Conservation (phyloP, 2,797 vertebrate species). For the Schizothorax lantsangensis region DNA sequence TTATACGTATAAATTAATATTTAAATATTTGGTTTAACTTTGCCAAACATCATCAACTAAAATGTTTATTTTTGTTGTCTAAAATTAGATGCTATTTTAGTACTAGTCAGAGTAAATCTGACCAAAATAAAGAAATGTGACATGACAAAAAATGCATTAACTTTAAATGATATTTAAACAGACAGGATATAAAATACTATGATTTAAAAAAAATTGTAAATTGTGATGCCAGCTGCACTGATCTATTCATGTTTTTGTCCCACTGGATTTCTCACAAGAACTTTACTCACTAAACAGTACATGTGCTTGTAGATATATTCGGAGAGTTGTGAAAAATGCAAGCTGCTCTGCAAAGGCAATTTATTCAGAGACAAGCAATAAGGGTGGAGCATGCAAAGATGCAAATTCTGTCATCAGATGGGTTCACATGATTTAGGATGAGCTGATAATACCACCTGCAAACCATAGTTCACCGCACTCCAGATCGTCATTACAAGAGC, state of each 20-base stretch:
- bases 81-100: background rate
- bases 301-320: background rate
- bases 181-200: background rate
- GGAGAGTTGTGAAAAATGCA: background rate
- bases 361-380: background rate
- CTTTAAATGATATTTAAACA: background rate
- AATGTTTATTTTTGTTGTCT: background rate
- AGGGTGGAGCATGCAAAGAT: background rate
- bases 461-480: background rate
- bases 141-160: background rate
- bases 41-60: background rate
- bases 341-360: background rate
- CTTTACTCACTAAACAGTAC: background rate
- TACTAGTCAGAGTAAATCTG: background rate
- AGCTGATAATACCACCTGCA: background rate
- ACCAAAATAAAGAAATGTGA: background rate
- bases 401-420: background rate
- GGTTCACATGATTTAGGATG: background rate
- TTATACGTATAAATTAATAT: background rate
- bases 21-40: background rate
- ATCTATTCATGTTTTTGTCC: background rate
- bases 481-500: background rate
- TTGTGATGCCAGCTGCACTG: background rate
- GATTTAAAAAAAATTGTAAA: background rate
- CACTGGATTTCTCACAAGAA: background rate